Evolutionary conservation across 1,140 invertebrate genomes (phyloP), one percentile per base, ranked within the genome.

Genomic region (Drosophila jambulina): DNA sequence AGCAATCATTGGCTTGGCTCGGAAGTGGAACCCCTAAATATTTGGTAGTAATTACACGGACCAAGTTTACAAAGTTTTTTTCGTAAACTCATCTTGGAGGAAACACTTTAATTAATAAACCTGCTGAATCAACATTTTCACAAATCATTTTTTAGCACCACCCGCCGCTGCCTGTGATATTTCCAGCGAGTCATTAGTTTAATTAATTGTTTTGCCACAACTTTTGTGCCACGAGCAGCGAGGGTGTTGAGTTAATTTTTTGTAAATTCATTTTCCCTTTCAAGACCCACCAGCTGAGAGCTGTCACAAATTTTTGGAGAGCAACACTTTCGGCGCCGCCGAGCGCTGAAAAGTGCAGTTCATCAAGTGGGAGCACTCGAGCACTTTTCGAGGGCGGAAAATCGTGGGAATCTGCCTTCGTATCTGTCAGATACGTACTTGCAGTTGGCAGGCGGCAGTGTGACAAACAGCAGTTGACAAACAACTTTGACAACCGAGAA

Each of bases 111-210:
- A 77, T 68, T 68, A 59, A 77, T 77, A 74, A 72, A 74, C 48
- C 46, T 27, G 62, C 48, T 53, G 75, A 72, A 60, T 53, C n/a
- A 77, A 61, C 43, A 34, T 78, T 60, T 60, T 62, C 42, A 58
- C 63, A 46, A 87, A 68, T 72, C 63, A 87, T 62, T 75, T 65
- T 40, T 49, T 34, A 21, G 25, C 54, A 46, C 59, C 36, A 0
- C 25, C 57, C 29, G 36, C 57, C 9, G 29, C 32, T 36, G 51
- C n/a, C 23, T 17, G 21, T 17, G 67, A 61, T 53, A 75, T 75
- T 88, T 88, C 64, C 45, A 85, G 53, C 85, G 61, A 88, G 84
- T 88, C 84, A 88, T 88, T 88, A 85, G 59, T 49, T 80, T 85
- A 88, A 88, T 88, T 88, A 88, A 88, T 88, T 81, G 75, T 85